Percentiles rank a stretch among this genome's conserved stretches.
phyloP scores from a whole-genome alignment of 2,113 vertebrate genomes.

The Neodon shergylaensis region DNA sequence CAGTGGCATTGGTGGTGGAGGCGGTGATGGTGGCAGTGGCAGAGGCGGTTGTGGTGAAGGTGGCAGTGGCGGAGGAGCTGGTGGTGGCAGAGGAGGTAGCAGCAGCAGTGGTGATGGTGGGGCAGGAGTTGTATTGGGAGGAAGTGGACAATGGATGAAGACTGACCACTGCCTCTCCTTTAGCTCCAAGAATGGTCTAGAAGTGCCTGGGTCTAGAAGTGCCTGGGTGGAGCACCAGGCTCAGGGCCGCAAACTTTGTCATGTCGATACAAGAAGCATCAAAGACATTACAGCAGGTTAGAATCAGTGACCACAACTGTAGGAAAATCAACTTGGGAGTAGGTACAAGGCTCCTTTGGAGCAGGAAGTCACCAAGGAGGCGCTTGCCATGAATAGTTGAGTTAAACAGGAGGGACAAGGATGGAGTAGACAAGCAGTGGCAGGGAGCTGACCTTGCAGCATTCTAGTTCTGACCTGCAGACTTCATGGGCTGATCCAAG shows the following conservation, averaged over 20 bases:
- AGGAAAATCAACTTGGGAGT: background rate
- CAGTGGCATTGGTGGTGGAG: background rate
- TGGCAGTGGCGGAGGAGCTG: too few species aligned
- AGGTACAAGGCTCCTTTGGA: background rate
- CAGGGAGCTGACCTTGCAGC: background rate
- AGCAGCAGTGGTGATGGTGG: background rate
- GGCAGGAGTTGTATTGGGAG: background rate
- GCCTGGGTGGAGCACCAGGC: background rate
- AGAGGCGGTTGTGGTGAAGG: too few species aligned
- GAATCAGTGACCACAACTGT: background rate
- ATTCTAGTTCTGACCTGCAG: rapidly evolving
- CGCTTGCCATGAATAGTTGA: background rate
- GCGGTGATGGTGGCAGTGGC: background rate
- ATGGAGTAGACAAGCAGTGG: rapidly evolving
- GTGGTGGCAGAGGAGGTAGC: too few species aligned
- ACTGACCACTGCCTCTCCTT: background rate
- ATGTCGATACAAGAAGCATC: background rate
- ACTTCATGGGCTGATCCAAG: background rate
- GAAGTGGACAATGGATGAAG: background rate
- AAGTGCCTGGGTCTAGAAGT: background rate
- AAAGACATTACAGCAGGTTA: background rate
- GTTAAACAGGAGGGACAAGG: background rate
- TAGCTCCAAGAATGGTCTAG: background rate
- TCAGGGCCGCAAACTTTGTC: background rate
- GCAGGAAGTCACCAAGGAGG: background rate